Evolutionary conservation across 2,888 invertebrate genomes (phyloP), one percentile per base, ranked within the genome.

Genomic region (Scaptomyza reducta): DNA sequence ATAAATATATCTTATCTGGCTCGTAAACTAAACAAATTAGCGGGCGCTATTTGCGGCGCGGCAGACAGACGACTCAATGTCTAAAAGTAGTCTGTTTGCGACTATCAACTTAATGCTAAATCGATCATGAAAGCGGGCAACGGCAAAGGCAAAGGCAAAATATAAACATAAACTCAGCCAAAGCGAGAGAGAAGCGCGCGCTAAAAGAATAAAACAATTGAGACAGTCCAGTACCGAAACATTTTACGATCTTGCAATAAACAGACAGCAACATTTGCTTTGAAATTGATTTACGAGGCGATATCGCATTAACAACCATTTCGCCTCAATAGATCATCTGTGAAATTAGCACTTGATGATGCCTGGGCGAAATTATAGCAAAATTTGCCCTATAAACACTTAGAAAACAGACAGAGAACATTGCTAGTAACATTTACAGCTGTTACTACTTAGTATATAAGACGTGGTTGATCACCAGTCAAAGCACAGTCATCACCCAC

Each of bases 191-290:
- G 44, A 5, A 33, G n/a, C n/a, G n/a, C n/a, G n/a, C n/a, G n/a
- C n/a, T n/a, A n/a, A n/a, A n/a, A n/a, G 64, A 46, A 25, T 22
- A 46, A 46, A 46, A 61, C 16, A 33, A 56, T 45, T 54, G 40
- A 55, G 38, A 49, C 66, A 40, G 44, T 51, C 47, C 72, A 77
- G 49, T 57, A 58, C 31, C 7, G 45, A 64, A 71, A 27, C 47
- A 46, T 65, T 79, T 82, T 58, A 88, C 70, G 88, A 88, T 62
- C 40, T 40, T 65, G 82, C 83, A 56, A 77, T 87, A 79, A 88
- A 86, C 69, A 38, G 33, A 55, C 14, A 25, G 41, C 16, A 29
- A 33, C 38, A 41, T 56, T 51, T 63, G 50, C 51, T 41, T 57
- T 57, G 47, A 55, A 68, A 49, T 54, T 86, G 88, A 86, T 83